Conservation (phyloP, 2,888 invertebrate genomes). For the Nysson spinosus region DNA sequence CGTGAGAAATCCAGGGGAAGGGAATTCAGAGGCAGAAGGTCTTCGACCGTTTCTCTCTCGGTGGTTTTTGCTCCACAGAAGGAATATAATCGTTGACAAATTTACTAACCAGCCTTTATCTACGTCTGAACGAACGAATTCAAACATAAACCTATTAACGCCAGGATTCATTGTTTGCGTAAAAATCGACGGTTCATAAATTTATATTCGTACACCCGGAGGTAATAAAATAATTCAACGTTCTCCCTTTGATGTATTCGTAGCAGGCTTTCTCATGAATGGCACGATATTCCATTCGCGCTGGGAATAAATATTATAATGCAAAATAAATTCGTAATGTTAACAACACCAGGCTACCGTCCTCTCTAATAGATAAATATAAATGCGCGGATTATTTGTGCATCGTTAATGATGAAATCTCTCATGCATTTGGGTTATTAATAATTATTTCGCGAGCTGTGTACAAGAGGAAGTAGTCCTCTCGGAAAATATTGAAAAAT, state of each 20-base stretch:
- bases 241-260: neutral
- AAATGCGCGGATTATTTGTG: neutral
- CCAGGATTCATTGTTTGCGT: neutral
- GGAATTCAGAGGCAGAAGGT: conserved; percentile 42
- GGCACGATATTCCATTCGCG: conserved; percentile 18
- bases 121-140: too few species aligned
- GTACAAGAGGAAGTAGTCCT: neutral
- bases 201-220: conserved; percentile 8
- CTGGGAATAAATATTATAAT: conserved; percentile 4
- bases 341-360: conserved; percentile 2
- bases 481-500: too few species aligned
- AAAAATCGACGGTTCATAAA: conserved; percentile 29
- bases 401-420: neutral
- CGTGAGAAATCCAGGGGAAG: conserved; percentile 55
- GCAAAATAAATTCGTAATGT: conserved; percentile 26
- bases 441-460: neutral
- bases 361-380: neutral
- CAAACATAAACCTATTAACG: neutral
- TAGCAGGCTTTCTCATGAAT: too few species aligned
- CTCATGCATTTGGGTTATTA: neutral
- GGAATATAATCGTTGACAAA: too few species aligned
- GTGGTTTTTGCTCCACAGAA: too few species aligned
- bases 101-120: too few species aligned
- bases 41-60: conserved; percentile 40
- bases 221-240: conserved; percentile 23